These are phyloP conservation scores for Perizoma flavofasciatum DNA, from an alignment of 2,888 invertebrate species.

Conservation along the genomic window DNA sequence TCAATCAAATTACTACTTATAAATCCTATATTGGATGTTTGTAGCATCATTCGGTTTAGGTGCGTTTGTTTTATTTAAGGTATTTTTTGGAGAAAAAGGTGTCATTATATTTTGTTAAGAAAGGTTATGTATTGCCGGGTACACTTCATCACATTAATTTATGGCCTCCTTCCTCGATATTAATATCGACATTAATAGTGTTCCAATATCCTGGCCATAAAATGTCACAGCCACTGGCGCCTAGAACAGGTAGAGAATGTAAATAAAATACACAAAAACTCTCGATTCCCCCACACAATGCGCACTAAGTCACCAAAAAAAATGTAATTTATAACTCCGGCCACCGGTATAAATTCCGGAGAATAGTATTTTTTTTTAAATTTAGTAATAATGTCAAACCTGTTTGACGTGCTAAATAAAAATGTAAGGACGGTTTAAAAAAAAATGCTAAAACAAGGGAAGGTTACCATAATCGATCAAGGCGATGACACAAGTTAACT, in stretches of 20 bases:
- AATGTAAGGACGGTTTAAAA: slow-evolving; percentile 67
- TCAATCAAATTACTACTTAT: slow-evolving; percentile 46
- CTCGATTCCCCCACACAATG: slow-evolving; percentile 68
- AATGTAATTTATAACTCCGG: slow-evolving; percentile 78
- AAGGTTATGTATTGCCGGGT: slow-evolving; percentile 52
- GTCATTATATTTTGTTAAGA: slow-evolving; percentile 67
- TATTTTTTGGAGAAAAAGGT: slow-evolving; percentile 45
- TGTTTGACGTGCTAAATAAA: slow-evolving; percentile 80
- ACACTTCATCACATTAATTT: slow-evolving; percentile 70
- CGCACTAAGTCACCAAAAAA: slow-evolving; percentile 68
- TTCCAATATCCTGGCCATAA: slow-evolving; percentile 81
- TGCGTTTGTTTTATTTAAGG: slow-evolving; percentile 13
- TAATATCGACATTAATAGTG: slow-evolving; percentile 81
- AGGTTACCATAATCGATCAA: slow-evolving; percentile 80
- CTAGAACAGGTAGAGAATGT: slow-evolving; percentile 76
- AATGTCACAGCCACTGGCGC: slow-evolving; percentile 81
- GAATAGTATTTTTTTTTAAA: slow-evolving; percentile 81
- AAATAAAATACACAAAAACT: slow-evolving; percentile 66
- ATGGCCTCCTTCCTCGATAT: slow-evolving; percentile 75
- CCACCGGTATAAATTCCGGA: slow-evolving; percentile 75
- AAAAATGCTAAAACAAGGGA: slow-evolving; percentile 83
- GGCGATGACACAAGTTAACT: slow-evolving; percentile 78
- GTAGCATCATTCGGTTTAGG: slow-evolving; percentile 18
- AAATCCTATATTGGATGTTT: slow-evolving; percentile 21
- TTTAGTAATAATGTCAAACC: slow-evolving; percentile 82